phyloP scores from a whole-genome alignment of 2,888 invertebrate genomes.

The Diarsia brunnea region DNA sequence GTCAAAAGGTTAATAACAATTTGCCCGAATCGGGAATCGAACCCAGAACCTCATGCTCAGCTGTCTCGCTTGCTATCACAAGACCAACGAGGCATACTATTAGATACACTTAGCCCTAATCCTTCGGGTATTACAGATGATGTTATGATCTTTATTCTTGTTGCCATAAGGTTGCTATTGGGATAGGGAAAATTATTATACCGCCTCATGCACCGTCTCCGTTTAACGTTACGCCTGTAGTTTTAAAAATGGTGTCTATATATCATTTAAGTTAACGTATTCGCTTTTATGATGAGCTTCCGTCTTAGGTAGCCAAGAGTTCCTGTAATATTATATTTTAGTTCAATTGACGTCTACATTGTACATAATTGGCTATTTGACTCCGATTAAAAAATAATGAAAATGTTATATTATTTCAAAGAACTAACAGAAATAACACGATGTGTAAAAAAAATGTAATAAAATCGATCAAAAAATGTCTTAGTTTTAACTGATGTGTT shows the following conservation, averaged over 20 bases:
- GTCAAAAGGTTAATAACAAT: too few species aligned
- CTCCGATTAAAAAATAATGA: too few species aligned
- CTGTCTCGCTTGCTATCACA: too few species aligned
- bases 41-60: too few species aligned
- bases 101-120: background rate
- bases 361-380: too few species aligned
- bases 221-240: background rate
- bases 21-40: too few species aligned
- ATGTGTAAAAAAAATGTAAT: too few species aligned
- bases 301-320: conserved; percentile 16
- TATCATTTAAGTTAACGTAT: conserved; percentile 15
- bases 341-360: conserved; percentile 42
- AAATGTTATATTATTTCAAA: too few species aligned
- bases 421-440: too few species aligned
- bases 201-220: background rate
- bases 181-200: background rate
- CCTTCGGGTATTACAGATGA: background rate
- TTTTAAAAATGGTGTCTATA: conserved; percentile 14
- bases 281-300: conserved; percentile 4
- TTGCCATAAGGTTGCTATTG: background rate
- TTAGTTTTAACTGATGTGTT: too few species aligned
- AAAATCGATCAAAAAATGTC: too few species aligned
- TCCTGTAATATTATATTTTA: conserved; percentile 29
- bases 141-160: background rate
- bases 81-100: too few species aligned